Base-by-base conservation (phyloP, 2,797 vertebrate genomes). In the Hemibagrus guttatus region DNA sequence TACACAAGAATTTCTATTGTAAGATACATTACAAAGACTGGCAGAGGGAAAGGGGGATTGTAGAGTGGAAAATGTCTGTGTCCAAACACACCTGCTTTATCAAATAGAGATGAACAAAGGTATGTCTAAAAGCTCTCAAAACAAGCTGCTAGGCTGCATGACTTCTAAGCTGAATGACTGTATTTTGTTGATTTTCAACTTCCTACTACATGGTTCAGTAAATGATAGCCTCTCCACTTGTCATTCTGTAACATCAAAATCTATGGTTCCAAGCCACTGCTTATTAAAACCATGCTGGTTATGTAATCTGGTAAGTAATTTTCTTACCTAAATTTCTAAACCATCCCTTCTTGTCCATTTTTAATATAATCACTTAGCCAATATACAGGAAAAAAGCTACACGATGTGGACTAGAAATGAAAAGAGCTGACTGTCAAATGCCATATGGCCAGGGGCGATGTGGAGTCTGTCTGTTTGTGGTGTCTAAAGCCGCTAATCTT, bases 361-460 rank as follows among this genome's bases (percentile, higher is more conserved):
- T 26, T 6, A 80, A 80, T 59, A 59, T 80, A 42, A 2, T 46
- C 19, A 68, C 69, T 35, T 54, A 35, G 2, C 2, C 2, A 64
- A 35, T 42, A 23, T 64, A 81, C 72, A 80, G n/a, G 21, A 79
- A 61, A 78, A 76, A 84, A 83, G 49, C 81, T 23, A 21, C 80
- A 68, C 6, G 1, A 23, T 68, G 13, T 28, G 56, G 87, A 93
- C 81, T 23, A 63, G 79, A 59, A 76, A 23, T 39, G 26, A 80
- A 95, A 95, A 96, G 93, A 94, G 95, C 95, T 96, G 95, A 95
- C 95, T 95, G 95, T 95, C 96, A 96, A 96, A 94, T 91, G 78
- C 91, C 93, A 95, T 94, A 92, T 94, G 81, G 94, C 90, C 91
- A 92, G 79, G 91, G 92, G 92, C 92, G 26, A 86, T 89, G 92